A percentile compares a stretch with the other conserved stretches of the same genome.
phyloP scores from a whole-genome alignment of 1,140 invertebrate genomes.

The Philotrypesis tridentata region DNA sequence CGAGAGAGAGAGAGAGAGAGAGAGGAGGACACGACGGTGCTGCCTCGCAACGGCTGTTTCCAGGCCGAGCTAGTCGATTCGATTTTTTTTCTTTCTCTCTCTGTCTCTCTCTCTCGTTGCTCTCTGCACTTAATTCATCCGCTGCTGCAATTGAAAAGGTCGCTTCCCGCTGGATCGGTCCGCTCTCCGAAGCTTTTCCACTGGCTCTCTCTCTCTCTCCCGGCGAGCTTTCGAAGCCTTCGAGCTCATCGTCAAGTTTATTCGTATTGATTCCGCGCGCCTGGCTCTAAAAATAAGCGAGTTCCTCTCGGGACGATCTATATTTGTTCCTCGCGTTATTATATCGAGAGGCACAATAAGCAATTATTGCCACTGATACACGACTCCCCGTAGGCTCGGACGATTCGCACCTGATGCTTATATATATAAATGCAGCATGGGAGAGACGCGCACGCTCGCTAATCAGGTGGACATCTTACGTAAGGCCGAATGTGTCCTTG shows the following conservation, averaged over 20 bases:
- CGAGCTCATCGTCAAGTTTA: background rate
- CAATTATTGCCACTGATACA: too few species aligned
- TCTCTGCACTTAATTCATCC: background rate
- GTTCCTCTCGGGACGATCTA: background rate
- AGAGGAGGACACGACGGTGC: conserved; percentile 5
- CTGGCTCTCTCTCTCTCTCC: background rate
- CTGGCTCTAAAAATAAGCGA: background rate
- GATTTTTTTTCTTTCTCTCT: conserved; percentile 3
- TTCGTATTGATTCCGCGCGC: background rate
- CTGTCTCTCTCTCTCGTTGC: too few species aligned
- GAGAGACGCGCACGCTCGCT: too few species aligned
- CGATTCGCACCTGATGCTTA: background rate
- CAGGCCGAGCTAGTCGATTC: background rate
- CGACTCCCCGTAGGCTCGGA: too few species aligned
- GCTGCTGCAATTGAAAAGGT: background rate
- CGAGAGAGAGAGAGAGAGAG: too few species aligned
- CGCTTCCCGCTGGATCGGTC: too few species aligned
- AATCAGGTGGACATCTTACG: background rate
- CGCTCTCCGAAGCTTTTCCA: too few species aligned
- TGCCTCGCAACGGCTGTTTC: conserved; percentile 10
- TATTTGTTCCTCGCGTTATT: too few species aligned
- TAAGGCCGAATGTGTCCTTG: background rate
- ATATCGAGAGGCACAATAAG: too few species aligned
- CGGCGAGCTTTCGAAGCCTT: background rate
- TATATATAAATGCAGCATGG: too few species aligned